Evolutionary conservation across 2,888 invertebrate species (phyloP).

Genomic region (Epinotia bilunana): DNA sequence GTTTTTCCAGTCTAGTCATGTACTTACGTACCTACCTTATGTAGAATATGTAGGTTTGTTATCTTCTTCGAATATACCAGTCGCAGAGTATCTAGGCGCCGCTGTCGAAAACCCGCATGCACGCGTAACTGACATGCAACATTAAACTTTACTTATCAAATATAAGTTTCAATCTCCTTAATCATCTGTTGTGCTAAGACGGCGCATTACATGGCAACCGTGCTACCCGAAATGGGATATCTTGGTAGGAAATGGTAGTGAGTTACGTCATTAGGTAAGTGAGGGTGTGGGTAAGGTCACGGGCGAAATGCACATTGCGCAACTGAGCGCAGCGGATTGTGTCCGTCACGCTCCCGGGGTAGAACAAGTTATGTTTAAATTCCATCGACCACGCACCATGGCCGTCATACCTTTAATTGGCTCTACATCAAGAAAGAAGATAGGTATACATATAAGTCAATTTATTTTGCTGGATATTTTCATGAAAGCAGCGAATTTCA

Average conservation of each 20-base stretch:
- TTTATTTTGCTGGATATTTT: no score
- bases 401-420: conserved; percentile 29
- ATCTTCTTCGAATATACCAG: background rate
- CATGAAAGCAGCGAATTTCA: background rate
- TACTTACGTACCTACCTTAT: background rate
- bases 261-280: conserved; percentile 3
- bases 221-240: background rate
- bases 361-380: conserved; percentile 36
- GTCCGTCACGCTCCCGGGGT: conserved; percentile 66
- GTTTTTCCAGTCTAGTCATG: no score
- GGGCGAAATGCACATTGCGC: conserved; percentile 65
- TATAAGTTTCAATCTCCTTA: conserved; percentile 14
- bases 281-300: conserved; percentile 59
- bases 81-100: background rate
- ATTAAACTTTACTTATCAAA: background rate
- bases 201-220: background rate
- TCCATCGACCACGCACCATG: conserved; percentile 34
- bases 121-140: background rate
- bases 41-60: background rate
- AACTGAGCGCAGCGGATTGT: conserved; percentile 67
- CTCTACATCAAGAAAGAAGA: background rate
- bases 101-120: background rate
- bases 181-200: conserved; percentile 2
- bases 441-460: no score
- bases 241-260: background rate